Evolutionary conservation across 1,140 invertebrate genomes (phyloP).

Genomic region (Alviniconcha marisindica): DNA sequence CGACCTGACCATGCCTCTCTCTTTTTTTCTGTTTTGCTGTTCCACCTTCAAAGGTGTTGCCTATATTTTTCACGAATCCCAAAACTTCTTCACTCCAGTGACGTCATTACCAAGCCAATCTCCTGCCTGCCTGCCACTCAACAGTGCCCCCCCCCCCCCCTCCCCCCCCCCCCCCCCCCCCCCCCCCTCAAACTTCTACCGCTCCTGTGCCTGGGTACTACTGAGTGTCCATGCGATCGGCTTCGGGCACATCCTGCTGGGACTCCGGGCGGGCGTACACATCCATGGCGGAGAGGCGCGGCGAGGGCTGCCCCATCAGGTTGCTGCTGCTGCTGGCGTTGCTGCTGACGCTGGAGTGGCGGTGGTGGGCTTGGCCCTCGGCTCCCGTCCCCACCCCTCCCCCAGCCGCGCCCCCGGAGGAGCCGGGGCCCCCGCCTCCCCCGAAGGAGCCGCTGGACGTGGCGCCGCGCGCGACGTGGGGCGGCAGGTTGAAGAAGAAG

Average conservation of each 20-base stretch:
- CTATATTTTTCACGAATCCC: too few species aligned
- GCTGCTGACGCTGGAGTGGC: conserved; percentile 34
- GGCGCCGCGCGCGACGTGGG: background rate
- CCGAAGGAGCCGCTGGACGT: background rate
- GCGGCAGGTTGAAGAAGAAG: background rate
- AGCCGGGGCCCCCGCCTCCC: background rate
- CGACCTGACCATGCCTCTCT: too few species aligned
- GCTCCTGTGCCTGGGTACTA: background rate
- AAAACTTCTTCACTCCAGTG: too few species aligned
- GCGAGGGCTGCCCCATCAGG: conserved; percentile 34
- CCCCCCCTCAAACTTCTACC: background rate
- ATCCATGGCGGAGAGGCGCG: conserved; percentile 38
- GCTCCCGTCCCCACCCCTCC: background rate
- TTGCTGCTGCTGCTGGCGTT: conserved; percentile 31
- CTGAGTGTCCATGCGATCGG: conserved; percentile 55
- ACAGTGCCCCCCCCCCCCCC: background rate
- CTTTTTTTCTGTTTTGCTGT: too few species aligned
- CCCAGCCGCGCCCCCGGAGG: background rate
- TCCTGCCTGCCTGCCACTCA: too few species aligned
- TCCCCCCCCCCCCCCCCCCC: background rate
- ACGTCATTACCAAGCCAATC: too few species aligned
- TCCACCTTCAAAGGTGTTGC: too few species aligned
- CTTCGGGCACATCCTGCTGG: conserved; percentile 62
- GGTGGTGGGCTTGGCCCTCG: conserved; percentile 13
- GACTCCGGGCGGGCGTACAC: conserved; percentile 55